These are phyloP conservation scores for Acanthosepion lycidas DNA, from an alignment of 2,888 invertebrate genomes.

Conservation along the genomic window DNA sequence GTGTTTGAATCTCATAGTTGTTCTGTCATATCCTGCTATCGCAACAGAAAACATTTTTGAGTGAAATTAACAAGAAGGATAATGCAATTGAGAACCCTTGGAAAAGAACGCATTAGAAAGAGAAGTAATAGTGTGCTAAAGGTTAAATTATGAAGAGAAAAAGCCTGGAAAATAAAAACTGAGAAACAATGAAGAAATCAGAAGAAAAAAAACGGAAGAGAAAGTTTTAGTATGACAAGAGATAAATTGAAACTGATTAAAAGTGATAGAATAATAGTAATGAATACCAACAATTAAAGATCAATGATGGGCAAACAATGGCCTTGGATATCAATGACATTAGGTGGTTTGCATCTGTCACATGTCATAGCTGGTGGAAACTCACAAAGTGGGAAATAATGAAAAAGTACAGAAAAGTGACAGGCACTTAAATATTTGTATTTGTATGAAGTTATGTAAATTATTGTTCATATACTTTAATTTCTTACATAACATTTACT, in stretches of 20 bases:
- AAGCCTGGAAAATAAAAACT: neutral
- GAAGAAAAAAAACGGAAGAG: neutral
- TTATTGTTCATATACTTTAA: no score
- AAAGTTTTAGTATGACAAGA: no score
- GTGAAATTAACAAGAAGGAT: no score
- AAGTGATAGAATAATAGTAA: neutral
- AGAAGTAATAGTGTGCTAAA: no score
- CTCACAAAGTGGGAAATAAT: neutral
- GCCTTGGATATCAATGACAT: neutral
- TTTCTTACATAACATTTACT: neutral
- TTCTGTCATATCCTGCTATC: no score
- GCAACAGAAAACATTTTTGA: no score
- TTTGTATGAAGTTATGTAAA: no score
- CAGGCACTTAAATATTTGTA: neutral
- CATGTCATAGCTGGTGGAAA: neutral
- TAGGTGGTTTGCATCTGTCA: neutral
- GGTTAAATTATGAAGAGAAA: neutral
- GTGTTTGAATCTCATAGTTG: no score
- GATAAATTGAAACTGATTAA: neutral
- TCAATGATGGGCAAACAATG: neutral
- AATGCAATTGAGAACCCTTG: no score
- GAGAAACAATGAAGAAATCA: neutral
- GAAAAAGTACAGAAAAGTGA: neutral
- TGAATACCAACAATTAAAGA: neutral
- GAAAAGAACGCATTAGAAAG: no score